Conservation (phyloP, 2,797 vertebrate species). For the Sebastes hubbsi region DNA sequence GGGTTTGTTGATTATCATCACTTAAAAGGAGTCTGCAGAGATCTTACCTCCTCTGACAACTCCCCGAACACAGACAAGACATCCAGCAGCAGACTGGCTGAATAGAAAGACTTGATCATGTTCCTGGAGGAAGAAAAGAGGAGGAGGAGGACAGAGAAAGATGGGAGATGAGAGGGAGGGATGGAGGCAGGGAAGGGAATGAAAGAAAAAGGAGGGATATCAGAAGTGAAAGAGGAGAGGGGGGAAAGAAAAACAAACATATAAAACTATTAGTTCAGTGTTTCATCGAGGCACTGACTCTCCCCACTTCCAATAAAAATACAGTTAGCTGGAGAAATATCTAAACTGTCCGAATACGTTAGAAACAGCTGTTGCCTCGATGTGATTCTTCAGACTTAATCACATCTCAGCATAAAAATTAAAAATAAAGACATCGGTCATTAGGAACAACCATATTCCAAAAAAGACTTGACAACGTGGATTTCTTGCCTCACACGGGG, state of each 20-base stretch:
- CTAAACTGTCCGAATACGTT: no score
- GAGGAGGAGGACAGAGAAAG: neutral
- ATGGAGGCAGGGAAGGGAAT: neutral
- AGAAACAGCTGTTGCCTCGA: no score
- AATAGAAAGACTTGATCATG: constrained; percentile 99
- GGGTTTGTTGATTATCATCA: neutral
- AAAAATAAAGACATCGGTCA: no score
- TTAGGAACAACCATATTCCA: no score
- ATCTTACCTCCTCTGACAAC: constrained; percentile 91
- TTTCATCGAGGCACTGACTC: neutral
- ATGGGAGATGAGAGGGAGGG: neutral
- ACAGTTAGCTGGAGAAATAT: no score
- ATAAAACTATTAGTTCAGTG: neutral
- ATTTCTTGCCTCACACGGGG: no score
- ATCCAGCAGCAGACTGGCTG: constrained; percentile 93
- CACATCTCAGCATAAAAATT: no score
- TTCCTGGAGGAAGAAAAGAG: constrained; percentile 82
- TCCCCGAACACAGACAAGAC: constrained; percentile 95
- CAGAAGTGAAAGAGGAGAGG: no score
- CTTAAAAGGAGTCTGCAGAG: neutral
- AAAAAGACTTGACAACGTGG: no score
- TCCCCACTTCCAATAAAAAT: no score
- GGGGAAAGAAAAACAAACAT: neutral
- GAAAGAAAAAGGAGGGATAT: neutral
- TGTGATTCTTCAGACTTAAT: no score